These are phyloP conservation scores for Pelusios castaneus DNA, from an alignment of 2,113 vertebrate species.

Conservation along the genomic window DNA sequence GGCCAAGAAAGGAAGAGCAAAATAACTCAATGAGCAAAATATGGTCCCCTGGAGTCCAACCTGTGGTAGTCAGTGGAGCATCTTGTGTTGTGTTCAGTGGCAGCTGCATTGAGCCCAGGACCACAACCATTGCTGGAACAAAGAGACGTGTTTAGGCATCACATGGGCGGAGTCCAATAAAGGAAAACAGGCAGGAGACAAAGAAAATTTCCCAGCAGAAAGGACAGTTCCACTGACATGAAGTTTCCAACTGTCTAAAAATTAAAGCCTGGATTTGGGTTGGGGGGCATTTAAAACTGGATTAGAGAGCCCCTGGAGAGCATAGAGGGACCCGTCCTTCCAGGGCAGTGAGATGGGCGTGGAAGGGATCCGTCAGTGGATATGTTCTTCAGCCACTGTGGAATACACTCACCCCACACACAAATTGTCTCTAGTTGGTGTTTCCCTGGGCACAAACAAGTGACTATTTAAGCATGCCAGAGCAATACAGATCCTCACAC, in stretches of 20 bases:
- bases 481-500: not conserved
- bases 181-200: not conserved
- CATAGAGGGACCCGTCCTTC: not conserved
- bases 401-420: not conserved
- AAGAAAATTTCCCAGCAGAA: not conserved
- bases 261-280: not conserved
- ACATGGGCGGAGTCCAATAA: not conserved
- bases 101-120: not conserved
- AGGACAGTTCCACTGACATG: not conserved
- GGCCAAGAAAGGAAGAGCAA: not conserved
- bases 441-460: not conserved
- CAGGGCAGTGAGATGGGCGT: not conserved
- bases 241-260: not conserved
- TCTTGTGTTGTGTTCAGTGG: accelerated
- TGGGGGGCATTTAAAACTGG: not conserved
- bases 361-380: not conserved
- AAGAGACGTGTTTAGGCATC: not conserved
- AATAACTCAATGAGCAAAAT: accelerated
- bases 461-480: not conserved
- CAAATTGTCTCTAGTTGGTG: not conserved
- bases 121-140: not conserved
- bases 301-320: not conserved
- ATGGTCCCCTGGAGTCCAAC: not conserved
- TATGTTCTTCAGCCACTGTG: not conserved
- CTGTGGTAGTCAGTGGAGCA: not conserved